Conservation (phyloP, 92 coral and sea anemone genomes). For the Porites cylindrica region DNA sequence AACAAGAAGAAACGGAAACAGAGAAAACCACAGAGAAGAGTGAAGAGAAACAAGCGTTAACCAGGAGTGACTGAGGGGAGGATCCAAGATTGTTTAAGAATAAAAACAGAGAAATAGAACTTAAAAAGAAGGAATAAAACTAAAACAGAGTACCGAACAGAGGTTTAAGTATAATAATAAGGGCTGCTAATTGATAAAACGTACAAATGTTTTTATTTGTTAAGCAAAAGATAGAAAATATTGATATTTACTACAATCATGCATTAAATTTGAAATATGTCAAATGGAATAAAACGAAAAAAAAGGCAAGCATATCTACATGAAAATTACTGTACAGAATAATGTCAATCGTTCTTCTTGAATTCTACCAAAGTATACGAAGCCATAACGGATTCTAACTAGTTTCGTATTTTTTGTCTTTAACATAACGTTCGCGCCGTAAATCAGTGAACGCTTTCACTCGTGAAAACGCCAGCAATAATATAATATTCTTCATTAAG, state of each 20-base stretch:
- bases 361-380: background rate
- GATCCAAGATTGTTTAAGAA: too few species aligned
- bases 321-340: background rate
- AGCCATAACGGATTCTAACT: background rate
- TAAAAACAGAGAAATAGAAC: background rate
- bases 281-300: background rate
- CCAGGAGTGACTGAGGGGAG: background rate
- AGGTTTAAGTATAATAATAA: too few species aligned
- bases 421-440: too few species aligned
- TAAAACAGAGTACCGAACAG: background rate
- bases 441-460: too few species aligned
- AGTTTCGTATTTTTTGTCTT: background rate
- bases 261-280: slow-evolving; percentile 7
- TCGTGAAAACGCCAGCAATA: too few species aligned
- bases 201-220: slow-evolving; percentile 9
- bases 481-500: too few species aligned
- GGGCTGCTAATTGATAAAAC: background rate
- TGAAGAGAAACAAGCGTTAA: slow-evolving; percentile 17
- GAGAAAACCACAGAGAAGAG: background rate
- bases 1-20: slow-evolving; percentile 10
- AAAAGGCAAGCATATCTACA: background rate
- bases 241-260: background rate
- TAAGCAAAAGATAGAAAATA: slow-evolving; percentile 15
- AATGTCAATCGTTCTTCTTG: background rate
- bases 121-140: background rate